Conservation (phyloP, 2,113 vertebrate species). For the Tragelaphus imberbis region DNA sequence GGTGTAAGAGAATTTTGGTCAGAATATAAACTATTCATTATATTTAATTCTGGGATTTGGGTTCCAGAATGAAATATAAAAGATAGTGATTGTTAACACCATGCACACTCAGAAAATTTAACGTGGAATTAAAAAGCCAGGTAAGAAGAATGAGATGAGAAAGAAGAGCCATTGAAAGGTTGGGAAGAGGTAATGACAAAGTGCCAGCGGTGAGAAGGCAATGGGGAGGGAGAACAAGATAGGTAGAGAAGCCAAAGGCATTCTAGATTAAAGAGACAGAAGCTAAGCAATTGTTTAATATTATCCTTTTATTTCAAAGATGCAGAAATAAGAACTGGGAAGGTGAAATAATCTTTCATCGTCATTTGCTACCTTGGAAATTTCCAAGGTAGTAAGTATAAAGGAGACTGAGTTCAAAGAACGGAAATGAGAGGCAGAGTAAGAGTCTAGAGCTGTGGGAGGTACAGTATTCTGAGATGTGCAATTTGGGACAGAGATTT, state of each 20-base stretch:
- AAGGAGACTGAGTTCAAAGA: neutral
- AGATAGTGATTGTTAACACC: neutral
- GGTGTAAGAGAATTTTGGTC: neutral
- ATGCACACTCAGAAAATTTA: neutral
- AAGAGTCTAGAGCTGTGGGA: neutral
- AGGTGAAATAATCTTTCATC: neutral
- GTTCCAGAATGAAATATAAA: neutral
- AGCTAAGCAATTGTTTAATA: neutral
- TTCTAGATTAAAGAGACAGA: neutral
- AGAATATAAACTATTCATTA: neutral
- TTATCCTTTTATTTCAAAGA: neutral
- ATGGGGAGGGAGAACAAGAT: accelerated
- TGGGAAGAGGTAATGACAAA: neutral
- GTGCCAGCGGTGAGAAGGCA: neutral
- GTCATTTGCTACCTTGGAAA: neutral
- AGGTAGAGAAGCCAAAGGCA: neutral
- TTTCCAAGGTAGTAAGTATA: neutral
- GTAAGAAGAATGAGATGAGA: neutral
- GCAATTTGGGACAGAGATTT: neutral
- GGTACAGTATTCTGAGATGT: neutral
- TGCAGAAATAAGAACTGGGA: neutral
- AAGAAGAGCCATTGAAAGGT: neutral
- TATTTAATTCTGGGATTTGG: neutral
- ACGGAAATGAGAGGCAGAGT: neutral
- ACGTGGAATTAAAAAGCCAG: neutral